Base-by-base conservation (phyloP, 2,113 vertebrate species). In the Merops nubicus region DNA sequence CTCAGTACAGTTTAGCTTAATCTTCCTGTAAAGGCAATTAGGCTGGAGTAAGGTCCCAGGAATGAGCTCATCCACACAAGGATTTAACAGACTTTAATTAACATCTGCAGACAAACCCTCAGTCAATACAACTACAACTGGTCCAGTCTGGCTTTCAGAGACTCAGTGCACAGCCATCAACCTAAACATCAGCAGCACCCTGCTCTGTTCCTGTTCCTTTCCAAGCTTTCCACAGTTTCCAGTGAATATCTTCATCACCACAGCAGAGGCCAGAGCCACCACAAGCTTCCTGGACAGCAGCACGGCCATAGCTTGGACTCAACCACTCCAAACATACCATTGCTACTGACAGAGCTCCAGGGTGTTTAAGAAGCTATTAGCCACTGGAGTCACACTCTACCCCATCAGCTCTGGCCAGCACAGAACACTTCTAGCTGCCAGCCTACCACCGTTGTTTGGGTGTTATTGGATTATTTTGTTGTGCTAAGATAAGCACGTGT, bases 1-100 rank as follows among this genome's bases (percentile, higher is more conserved):
- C 69, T 63, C 42, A 29, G 84, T 59, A 87, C 75, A 83, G 63
- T 84, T 92, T 48, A 91, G 81, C 31, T 91, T 94, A 77, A 89
- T 89, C 76, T 86, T 84, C 63, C 72, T 60, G 65, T 80, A 86
- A 57, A 84, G 45, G 40, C 70, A 92, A 72, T 79, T 85, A 90
- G 69, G 11, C 26, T 19, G 43, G 29, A 79, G 40, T 51, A 73
- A 88, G 12, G 38, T 73, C 48, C 56, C 2, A 4, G 68, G 53
- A 93, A 90, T 11, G 21, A 93, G 53, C 33, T 79, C 62, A 68
- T 29, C 23, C 79, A 64, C 34, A 50, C 15, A 56, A 85, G 87
- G 73, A 89, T 87, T 94, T 94, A 84, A 59, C 34, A 79, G 79
- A 64, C 14, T 82, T 94, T 34, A 83, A 72, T 29, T 38, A 82